Conservation (phyloP, 2,888 invertebrate genomes). For the Epicampocera succincta region DNA sequence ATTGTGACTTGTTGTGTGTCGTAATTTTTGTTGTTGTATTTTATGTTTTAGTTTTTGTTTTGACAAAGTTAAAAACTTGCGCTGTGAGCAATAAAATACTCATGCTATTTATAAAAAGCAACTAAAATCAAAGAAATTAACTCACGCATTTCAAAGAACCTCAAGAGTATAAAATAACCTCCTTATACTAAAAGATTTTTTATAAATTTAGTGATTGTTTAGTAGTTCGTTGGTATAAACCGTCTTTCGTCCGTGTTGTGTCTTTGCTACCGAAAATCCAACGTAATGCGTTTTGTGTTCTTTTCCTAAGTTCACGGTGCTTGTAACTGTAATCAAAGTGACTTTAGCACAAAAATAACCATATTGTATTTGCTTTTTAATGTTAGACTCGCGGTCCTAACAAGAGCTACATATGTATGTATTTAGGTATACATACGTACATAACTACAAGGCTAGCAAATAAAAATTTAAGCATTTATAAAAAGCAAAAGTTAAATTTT, state of each 20-base stretch:
- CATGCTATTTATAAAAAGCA: background rate
- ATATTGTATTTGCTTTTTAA: slow-evolving; percentile 19
- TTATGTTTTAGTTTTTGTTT: slow-evolving; percentile 8
- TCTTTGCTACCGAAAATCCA: slow-evolving; percentile 38
- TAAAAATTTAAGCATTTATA: background rate
- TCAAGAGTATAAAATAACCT: slow-evolving; percentile 19
- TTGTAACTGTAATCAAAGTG: slow-evolving; percentile 5
- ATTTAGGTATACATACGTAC: background rate
- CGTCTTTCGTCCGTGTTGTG: slow-evolving; percentile 20
- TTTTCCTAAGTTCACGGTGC: slow-evolving; percentile 35
- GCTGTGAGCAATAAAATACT: slow-evolving; percentile 59
- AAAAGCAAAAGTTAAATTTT: background rate
- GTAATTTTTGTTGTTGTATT: slow-evolving; percentile 23
- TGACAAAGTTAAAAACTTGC: slow-evolving; percentile 54
- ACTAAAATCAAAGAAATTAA: slow-evolving; percentile 50
- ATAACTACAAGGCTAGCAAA: background rate
- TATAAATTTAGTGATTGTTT: slow-evolving; percentile 68
- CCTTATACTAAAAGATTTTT: slow-evolving; percentile 36
- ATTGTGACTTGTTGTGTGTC: slow-evolving; percentile 60
- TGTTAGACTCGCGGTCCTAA: slow-evolving; percentile 8
- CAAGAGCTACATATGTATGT: background rate
- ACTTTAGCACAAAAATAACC: slow-evolving; percentile 25
- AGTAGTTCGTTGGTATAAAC: slow-evolving; percentile 69
- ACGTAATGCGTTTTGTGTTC: slow-evolving; percentile 57
- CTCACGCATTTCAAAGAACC: slow-evolving; percentile 46